These are phyloP conservation scores for Acipenser ruthenus DNA, from an alignment of 2,797 vertebrate species.

Conservation along the genomic window DNA sequence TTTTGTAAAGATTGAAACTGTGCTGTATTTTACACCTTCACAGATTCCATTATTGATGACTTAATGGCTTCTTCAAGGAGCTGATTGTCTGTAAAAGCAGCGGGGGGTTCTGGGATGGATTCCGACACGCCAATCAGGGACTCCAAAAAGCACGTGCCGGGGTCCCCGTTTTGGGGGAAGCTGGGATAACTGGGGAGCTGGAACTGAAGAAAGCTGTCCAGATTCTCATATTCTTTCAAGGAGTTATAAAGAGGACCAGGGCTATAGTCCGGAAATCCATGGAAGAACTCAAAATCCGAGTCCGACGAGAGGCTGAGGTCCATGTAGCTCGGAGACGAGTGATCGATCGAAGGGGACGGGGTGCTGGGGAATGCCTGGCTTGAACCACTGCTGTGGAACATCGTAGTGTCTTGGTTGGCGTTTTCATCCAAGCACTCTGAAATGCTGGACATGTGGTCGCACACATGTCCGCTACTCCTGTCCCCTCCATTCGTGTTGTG, in stretches of 20 bases:
- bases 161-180: slow-evolving; percentile 62
- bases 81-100: slow-evolving; percentile 85
- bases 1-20: slow-evolving; percentile 11
- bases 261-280: slow-evolving; percentile 83
- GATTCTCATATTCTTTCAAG: slow-evolving; percentile 78
- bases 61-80: slow-evolving; percentile 87
- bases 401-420: slow-evolving; percentile 76
- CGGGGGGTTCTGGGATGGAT: slow-evolving; percentile 71
- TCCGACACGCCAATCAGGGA: slow-evolving; percentile 86
- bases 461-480: slow-evolving; percentile 28
- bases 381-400: slow-evolving; percentile 58
- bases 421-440: slow-evolving; percentile 85
- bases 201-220: slow-evolving; percentile 79
- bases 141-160: slow-evolving; percentile 84
- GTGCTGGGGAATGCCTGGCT: slow-evolving; percentile 44
- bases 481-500: slow-evolving; percentile 23
- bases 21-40: slow-evolving; percentile 67
- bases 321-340: slow-evolving; percentile 70
- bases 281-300: slow-evolving; percentile 87
- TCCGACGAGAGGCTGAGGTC: slow-evolving; percentile 89
- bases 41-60: slow-evolving; percentile 79
- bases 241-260: slow-evolving; percentile 87
- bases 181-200: slow-evolving; percentile 75
- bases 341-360: slow-evolving; percentile 56
- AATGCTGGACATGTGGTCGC: slow-evolving; percentile 54